Conservation (phyloP, 1,140 invertebrate species). For the Galleria mellonella region DNA sequence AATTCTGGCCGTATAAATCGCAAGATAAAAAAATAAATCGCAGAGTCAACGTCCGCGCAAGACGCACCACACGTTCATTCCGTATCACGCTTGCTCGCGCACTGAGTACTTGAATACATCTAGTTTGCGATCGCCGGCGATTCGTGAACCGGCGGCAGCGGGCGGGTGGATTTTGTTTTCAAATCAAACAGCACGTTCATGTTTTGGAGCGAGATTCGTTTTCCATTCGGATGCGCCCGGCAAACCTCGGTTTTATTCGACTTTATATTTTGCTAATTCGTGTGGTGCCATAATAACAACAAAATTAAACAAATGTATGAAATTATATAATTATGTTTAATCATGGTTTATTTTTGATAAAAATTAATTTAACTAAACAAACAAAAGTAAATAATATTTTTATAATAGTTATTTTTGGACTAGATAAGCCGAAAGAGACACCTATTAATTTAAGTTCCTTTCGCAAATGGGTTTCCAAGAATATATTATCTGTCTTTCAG, state of each 20-base stretch:
- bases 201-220: slow-evolving; percentile 67
- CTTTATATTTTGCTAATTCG: slow-evolving; percentile 29
- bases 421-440: too few species aligned
- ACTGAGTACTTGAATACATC: slow-evolving; percentile 36
- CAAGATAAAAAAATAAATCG: slow-evolving; percentile 51
- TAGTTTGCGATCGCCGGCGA: slow-evolving; percentile 35
- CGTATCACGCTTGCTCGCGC: slow-evolving; percentile 71
- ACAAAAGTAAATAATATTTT: neutral
- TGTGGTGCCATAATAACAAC: too few species aligned
- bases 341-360: neutral
- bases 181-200: slow-evolving; percentile 69
- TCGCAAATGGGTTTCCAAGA: too few species aligned
- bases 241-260: slow-evolving; percentile 36
- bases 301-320: too few species aligned
- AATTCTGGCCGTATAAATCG: slow-evolving; percentile 64
- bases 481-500: too few species aligned
- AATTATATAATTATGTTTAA: too few species aligned
- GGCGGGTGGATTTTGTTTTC: slow-evolving; percentile 68
- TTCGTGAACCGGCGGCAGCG: slow-evolving; percentile 39
- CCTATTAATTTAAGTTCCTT: too few species aligned
- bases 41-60: slow-evolving; percentile 69
- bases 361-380: neutral
- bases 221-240: slow-evolving; percentile 49
- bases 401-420: neutral
- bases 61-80: slow-evolving; percentile 72